Evolutionary conservation across 2,113 vertebrate genomes (phyloP), one percentile per base, ranked within the genome.

Genomic region (Erpornis zantholeuca): DNA sequence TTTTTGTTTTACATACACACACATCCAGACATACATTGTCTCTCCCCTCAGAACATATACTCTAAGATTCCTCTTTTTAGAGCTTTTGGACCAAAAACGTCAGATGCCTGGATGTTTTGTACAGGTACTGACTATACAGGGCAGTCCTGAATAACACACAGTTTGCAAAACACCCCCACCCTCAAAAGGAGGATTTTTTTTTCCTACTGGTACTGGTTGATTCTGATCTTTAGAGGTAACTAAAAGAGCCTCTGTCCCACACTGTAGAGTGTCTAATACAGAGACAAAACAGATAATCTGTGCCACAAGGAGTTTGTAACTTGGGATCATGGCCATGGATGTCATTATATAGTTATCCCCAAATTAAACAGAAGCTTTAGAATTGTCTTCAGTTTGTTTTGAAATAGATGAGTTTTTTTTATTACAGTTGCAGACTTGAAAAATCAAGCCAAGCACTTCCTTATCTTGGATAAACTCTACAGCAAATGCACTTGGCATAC

Each of bases 81-180:
- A 91, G 68, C 33, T 82, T 22, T 21, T 79, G 35, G 36, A 79
- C 40, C 21, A 80, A 76, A 60, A 70, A 35, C 27, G 68, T 90
- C 23, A 65, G 38, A 31, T 79, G 16, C 25, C 11, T 79, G 25
- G 14, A n/a, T 47, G 35, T 87, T 79, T 76, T 88, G 15, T 71
- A 21, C 0, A 0, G 23, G 7, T 56, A 50, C 60, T 59, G 47
- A 44, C 10, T 73, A 19, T 35, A 40, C 6, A 42, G 13, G 31
- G 31, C 19, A 57, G 52, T 40, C 31, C 7, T 28, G n/a, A 79
- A 35, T 60, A 76, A 76, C 33, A 52, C 4, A 14, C 3, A 68
- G 19, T 60, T 79, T 76, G 44, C 15, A n/a, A 36, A 88, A 71
- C 13, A 40, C 3, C 8, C 7, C 6, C 7, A 4, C 9, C 11